Evolutionary conservation across 2,888 invertebrate genomes (phyloP).

Genomic region (Eumacrocentrus americanus): DNA sequence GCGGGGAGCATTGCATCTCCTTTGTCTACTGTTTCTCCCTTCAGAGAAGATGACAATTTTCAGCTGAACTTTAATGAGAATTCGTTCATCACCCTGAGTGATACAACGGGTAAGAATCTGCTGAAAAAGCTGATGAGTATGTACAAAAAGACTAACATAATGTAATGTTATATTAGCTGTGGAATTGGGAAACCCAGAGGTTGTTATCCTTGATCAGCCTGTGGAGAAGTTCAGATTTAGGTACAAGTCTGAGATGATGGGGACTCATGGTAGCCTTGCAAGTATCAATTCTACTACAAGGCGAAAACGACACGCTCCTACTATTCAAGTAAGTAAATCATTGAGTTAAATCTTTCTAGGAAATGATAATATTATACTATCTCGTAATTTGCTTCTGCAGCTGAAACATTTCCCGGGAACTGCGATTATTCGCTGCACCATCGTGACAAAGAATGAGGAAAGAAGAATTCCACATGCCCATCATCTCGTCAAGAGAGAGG

Average conservation of each 20-base stretch:
- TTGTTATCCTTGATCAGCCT: slow-evolving; percentile 76
- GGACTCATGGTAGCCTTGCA: slow-evolving; percentile 80
- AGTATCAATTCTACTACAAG: slow-evolving; percentile 68
- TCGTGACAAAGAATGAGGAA: slow-evolving; percentile 70
- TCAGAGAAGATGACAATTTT: slow-evolving; percentile 25
- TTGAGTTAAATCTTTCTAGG: background rate
- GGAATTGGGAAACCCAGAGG: slow-evolving; percentile 55
- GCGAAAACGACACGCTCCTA: slow-evolving; percentile 74
- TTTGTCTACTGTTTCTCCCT: slow-evolving; percentile 41
- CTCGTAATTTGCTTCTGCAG: no score
- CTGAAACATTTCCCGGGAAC: background rate
- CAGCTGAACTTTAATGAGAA: slow-evolving; percentile 27
- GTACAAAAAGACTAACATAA: background rate
- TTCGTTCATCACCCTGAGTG: slow-evolving; percentile 38
- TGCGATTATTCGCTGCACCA: slow-evolving; percentile 68
- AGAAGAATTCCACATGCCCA: slow-evolving; percentile 72
- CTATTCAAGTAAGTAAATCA: slow-evolving; percentile 70
- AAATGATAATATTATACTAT: no score
- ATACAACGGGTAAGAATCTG: slow-evolving; percentile 34
- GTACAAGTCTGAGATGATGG: slow-evolving; percentile 87
- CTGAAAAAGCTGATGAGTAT: background rate
- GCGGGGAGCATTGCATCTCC: slow-evolving; percentile 40
- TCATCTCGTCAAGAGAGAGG: slow-evolving; percentile 70
- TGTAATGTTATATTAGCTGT: background rate
- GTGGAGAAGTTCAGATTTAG: slow-evolving; percentile 82